Percentiles rank a stretch among this genome's conserved stretches.
phyloP scores from a whole-genome alignment of 2,888 invertebrate genomes.

The Eupithecia dodoneata region DNA sequence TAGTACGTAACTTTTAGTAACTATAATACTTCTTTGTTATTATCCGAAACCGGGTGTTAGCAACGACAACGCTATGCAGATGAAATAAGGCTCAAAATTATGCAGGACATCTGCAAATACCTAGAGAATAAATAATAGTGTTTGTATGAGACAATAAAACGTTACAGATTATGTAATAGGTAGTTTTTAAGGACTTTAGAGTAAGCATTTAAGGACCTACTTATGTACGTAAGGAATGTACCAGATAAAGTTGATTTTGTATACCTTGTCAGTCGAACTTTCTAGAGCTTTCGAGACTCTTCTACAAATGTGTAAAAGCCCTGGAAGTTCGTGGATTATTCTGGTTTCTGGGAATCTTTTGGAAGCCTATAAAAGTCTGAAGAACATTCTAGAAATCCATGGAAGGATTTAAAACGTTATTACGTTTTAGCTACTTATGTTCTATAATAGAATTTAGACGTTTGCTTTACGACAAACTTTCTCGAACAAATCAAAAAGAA shows the following conservation, averaged over 20 bases:
- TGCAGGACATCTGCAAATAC: neutral
- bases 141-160: neutral
- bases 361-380: no score
- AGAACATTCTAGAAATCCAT: no score
- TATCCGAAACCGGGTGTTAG: neutral
- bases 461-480: no score
- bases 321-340: neutral
- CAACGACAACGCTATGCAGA: neutral
- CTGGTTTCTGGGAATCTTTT: neutral
- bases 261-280: neutral
- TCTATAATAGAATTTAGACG: no score
- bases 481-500: no score
- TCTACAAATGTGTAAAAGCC: neutral
- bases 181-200: neutral
- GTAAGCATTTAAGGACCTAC: neutral
- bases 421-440: no score
- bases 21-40: no score
- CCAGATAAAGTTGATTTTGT: neutral
- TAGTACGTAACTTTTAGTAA: no score
- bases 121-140: no score
- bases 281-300: neutral
- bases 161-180: neutral
- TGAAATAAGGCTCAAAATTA: neutral
- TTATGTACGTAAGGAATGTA: neutral
- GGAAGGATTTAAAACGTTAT: no score